Evolutionary conservation across 2,888 invertebrate genomes (phyloP).

Genomic region (Petrolisthes manimaculis): DNA sequence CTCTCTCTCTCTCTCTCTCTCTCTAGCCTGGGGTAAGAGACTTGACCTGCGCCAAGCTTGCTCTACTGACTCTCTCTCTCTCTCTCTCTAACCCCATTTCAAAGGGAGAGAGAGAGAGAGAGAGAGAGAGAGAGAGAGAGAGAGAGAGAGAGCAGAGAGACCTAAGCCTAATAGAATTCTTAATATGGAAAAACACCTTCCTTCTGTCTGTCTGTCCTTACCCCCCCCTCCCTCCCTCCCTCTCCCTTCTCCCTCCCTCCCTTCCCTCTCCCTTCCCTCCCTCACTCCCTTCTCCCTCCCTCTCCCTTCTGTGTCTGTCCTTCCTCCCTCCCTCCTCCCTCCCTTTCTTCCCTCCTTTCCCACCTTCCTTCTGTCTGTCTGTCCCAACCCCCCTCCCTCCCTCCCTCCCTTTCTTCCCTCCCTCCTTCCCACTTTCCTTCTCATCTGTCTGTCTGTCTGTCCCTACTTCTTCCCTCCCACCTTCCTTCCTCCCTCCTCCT

Average conservation of each 20-base stretch:
- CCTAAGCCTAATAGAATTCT: neutral
- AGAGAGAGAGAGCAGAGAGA: neutral
- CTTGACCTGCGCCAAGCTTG: too few relatives aligned
- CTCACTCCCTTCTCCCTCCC: neutral
- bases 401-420: neutral
- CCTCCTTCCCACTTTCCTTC: neutral
- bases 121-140: slow-evolving; percentile 1
- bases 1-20: slow-evolving; percentile 17
- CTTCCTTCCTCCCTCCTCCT: neutral
- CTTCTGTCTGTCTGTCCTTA: neutral
- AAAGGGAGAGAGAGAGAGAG: neutral
- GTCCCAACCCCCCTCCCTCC: neutral
- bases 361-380: neutral
- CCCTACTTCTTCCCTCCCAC: neutral
- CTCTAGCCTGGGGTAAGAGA: too few relatives aligned
- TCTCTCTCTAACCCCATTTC: too few relatives aligned
- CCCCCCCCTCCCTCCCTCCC: neutral
- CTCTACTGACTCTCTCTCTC: neutral
- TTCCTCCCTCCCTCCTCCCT: neutral
- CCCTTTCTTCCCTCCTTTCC: neutral
- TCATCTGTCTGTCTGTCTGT: neutral
- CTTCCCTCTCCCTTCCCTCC: neutral
- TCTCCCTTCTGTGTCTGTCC: neutral
- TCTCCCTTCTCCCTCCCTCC: neutral
- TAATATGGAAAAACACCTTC: neutral